Evolutionary conservation across 2,888 invertebrate genomes (phyloP).

Genomic region (Drosophila niveifrons): DNA sequence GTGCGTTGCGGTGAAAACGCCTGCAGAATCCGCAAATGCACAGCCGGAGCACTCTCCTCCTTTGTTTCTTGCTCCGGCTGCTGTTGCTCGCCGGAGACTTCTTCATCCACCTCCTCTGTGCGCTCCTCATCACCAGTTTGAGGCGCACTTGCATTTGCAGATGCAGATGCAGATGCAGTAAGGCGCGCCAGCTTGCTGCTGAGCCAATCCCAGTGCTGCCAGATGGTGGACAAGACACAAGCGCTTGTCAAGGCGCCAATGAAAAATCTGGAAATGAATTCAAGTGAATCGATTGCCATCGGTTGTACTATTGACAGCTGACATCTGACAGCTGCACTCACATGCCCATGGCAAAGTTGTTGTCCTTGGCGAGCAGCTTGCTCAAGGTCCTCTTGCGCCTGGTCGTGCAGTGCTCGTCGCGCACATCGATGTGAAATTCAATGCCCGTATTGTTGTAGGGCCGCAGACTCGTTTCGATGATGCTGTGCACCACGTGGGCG

Average conservation of each 20-base stretch:
- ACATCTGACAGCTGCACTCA: constrained; percentile 76
- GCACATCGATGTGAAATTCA: constrained; percentile 87
- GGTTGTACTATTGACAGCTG: too few species aligned
- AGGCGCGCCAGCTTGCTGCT: constrained; percentile 26
- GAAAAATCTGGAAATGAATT: constrained; percentile 32
- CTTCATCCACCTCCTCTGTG: constrained; percentile 27
- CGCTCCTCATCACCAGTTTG: constrained; percentile 10
- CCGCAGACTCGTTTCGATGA: constrained; percentile 87
- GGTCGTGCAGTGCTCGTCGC: constrained; percentile 87
- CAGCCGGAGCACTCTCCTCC: not conserved
- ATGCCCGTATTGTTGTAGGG: constrained; percentile 88
- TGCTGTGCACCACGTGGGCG: constrained; percentile 86
- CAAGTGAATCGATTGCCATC: not conserved
- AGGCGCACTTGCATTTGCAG: not conserved
- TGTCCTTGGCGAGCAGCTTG: constrained; percentile 78
- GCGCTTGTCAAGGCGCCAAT: constrained; percentile 31
- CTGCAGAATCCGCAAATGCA: constrained; percentile 79
- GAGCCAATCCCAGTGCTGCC: constrained; percentile 59
- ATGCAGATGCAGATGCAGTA: not conserved
- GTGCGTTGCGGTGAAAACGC: constrained; percentile 90
- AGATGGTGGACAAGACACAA: constrained; percentile 41
- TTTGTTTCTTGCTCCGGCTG: not conserved
- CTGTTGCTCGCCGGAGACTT: not conserved
- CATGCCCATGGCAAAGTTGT: constrained; percentile 86
- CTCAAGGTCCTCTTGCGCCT: constrained; percentile 82